phyloP scores from a whole-genome alignment of 2,888 invertebrate species.

The Ceraclea dissimilis region DNA sequence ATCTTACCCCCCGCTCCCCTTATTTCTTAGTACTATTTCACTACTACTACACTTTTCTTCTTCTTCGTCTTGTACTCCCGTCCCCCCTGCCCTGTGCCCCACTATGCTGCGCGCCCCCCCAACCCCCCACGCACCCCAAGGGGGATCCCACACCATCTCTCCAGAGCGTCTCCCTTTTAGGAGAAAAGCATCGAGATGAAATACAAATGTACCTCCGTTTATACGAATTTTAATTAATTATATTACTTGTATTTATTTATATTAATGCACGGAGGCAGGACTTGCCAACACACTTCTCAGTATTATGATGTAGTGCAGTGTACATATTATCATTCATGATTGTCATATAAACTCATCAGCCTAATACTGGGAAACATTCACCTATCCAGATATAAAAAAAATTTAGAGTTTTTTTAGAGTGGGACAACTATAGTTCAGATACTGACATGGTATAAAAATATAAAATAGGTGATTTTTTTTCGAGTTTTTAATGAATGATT shows the following conservation, averaged over 20 bases:
- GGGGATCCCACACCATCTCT: not conserved
- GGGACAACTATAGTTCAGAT: too few relatives aligned
- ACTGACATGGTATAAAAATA: too few relatives aligned
- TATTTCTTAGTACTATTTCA: not conserved
- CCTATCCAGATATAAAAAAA: too few relatives aligned
- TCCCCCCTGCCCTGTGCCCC: not conserved
- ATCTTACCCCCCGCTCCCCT: not conserved
- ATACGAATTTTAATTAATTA: not conserved
- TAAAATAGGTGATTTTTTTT: too few relatives aligned
- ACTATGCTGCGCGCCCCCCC: not conserved
- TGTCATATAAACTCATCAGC: too few relatives aligned
- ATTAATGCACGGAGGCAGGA: too few relatives aligned
- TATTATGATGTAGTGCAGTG: too few relatives aligned
- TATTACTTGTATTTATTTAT: not conserved
- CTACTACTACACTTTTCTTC: not conserved
- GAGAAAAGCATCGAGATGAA: not conserved
- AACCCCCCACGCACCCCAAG: not conserved
- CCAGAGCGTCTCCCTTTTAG: not conserved
- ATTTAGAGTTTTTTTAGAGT: too few relatives aligned
- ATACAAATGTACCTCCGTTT: not conserved
- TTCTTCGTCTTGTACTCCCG: not conserved
- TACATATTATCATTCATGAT: too few relatives aligned
- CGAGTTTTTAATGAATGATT: too few relatives aligned
- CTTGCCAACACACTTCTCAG: too few relatives aligned
- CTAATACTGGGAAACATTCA: too few relatives aligned